These are phyloP conservation scores for Holotrichia oblita DNA, from an alignment of 1,140 invertebrate genomes.

Conservation along the genomic window DNA sequence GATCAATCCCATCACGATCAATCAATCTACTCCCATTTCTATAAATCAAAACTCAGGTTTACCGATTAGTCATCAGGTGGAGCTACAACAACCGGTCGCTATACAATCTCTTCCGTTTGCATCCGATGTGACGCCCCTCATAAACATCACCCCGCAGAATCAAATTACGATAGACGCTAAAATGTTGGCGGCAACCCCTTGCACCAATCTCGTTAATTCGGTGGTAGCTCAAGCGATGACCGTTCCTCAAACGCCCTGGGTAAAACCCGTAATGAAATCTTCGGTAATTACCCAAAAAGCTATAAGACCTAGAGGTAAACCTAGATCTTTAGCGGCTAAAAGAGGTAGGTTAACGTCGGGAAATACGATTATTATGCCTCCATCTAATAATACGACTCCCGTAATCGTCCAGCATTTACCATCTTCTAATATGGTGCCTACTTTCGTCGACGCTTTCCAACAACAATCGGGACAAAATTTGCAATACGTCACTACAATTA, in stretches of 20 bases:
- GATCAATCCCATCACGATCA: slow-evolving; percentile 44
- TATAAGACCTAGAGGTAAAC: slow-evolving; percentile 47
- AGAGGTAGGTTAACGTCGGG: slow-evolving; percentile 24
- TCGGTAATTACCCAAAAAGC: slow-evolving; percentile 47
- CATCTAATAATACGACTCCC: slow-evolving; percentile 63
- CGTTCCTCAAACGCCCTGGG: slow-evolving; percentile 51
- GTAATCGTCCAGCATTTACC: slow-evolving; percentile 72
- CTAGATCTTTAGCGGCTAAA: slow-evolving; percentile 51
- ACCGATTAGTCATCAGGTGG: slow-evolving; percentile 39
- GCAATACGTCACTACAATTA: slow-evolving; percentile 76
- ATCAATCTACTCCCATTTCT: slow-evolving; percentile 42
- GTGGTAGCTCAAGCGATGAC: slow-evolving; percentile 49
- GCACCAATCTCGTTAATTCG: slow-evolving; percentile 48
- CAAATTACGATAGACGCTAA: slow-evolving; percentile 52
- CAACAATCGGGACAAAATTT: slow-evolving; percentile 73
- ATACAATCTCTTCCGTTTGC: slow-evolving; percentile 52
- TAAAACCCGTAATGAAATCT: slow-evolving; percentile 49
- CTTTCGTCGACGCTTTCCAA: slow-evolving; percentile 73
- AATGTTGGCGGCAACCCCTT: slow-evolving; percentile 44
- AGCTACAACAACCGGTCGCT: slow-evolving; percentile 54
- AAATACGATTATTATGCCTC: slow-evolving; percentile 48
- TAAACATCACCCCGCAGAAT: slow-evolving; percentile 52
- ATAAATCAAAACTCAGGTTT: slow-evolving; percentile 42
- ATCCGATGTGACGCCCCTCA: slow-evolving; percentile 44
- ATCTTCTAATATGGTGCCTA: slow-evolving; percentile 72